phyloP scores from a whole-genome alignment of 1,140 invertebrate genomes.

The Lepidostoma basale region DNA sequence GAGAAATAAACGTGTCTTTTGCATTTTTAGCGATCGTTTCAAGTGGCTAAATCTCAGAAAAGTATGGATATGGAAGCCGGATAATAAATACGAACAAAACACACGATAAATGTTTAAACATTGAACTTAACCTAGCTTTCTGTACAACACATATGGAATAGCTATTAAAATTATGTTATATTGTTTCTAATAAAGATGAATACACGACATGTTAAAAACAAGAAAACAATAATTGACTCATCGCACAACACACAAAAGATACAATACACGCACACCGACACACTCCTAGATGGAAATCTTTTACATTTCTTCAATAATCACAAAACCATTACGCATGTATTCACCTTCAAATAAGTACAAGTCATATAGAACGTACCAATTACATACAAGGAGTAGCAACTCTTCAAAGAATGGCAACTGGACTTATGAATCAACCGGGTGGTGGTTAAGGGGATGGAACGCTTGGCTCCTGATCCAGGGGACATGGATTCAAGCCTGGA shows the following conservation, averaged over 20 bases:
- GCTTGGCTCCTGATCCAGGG: too few relatives aligned
- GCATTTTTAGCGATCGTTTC: too few relatives aligned
- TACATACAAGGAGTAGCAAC: neutral
- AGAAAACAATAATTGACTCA: slow-evolving; percentile 21
- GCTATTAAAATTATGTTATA: slow-evolving; percentile 4
- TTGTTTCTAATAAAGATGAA: neutral
- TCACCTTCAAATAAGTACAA: slow-evolving; percentile 12
- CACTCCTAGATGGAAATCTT: too few relatives aligned
- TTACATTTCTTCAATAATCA: neutral
- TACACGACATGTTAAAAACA: too few relatives aligned
- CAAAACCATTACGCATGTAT: neutral
- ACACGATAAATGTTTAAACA: slow-evolving; percentile 2
- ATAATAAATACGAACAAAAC: neutral
- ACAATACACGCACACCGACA: neutral
- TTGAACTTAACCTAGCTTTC: slow-evolving; percentile 8
- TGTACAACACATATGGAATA: slow-evolving; percentile 31
- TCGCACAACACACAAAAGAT: neutral
- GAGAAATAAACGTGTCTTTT: too few relatives aligned
- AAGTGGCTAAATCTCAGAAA: too few relatives aligned
- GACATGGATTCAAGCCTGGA: too few relatives aligned
- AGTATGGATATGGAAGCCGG: too few relatives aligned
- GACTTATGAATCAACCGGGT: too few relatives aligned
- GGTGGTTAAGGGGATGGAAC: too few relatives aligned
- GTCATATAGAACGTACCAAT: neutral
- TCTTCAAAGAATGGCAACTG: too few relatives aligned